Evolutionary conservation across 92 coral and sea anemone species (phyloP).

Genomic region (Palythoa caribaeorum): DNA sequence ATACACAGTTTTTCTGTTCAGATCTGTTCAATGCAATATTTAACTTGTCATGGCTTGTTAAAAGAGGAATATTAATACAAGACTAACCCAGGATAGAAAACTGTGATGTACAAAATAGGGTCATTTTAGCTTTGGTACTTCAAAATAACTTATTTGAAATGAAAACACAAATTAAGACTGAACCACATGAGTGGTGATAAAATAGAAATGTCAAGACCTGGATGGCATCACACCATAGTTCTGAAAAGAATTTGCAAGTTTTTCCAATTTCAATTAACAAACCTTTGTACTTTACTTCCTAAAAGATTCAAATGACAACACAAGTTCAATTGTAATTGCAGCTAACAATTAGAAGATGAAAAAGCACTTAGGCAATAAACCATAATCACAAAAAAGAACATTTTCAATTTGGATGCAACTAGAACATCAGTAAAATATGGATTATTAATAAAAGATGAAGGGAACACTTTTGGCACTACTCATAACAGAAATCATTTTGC

Average conservation of each 20-base stretch:
- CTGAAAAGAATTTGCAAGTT: background rate
- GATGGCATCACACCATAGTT: background rate
- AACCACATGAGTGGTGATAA: background rate
- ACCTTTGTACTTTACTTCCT: background rate
- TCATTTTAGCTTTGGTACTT: background rate
- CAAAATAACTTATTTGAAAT: background rate
- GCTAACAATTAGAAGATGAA: conserved; percentile 13
- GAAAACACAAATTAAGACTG: background rate
- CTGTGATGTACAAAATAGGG: background rate
- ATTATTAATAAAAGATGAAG: conserved; percentile 24
- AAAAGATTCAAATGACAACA: background rate
- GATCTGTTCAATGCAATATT: background rate
- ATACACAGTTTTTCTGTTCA: background rate
- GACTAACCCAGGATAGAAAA: background rate
- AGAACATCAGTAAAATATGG: conserved; percentile 3
- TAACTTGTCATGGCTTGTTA: background rate
- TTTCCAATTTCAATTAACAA: background rate
- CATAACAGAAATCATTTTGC: conserved; percentile 22
- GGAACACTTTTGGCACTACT: conserved; percentile 4
- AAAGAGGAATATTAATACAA: background rate
- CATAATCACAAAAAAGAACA: background rate
- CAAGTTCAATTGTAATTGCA: background rate
- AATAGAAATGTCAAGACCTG: background rate
- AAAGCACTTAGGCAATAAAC: background rate
- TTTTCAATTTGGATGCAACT: conserved; percentile 20